phyloP scores from a whole-genome alignment of 2,888 invertebrate species.

The Pteria penguin region DNA sequence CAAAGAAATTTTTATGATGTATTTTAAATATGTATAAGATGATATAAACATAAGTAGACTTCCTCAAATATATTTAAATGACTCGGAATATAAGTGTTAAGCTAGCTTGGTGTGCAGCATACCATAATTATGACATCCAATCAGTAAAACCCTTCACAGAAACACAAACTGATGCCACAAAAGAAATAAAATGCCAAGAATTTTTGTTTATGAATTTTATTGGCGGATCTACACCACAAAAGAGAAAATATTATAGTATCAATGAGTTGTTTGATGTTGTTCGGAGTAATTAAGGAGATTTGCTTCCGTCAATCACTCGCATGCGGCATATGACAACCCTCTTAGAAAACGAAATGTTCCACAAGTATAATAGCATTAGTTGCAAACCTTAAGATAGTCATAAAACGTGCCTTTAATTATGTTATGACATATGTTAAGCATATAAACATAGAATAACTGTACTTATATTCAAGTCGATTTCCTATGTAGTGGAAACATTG shows the following conservation, averaged over 20 bases:
- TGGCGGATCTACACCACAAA: neutral
- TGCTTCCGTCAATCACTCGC: conserved; percentile 39
- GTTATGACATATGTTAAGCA: conserved; percentile 34
- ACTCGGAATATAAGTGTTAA: no score
- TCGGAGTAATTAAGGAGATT: conserved; percentile 26
- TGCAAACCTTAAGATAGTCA: conserved; percentile 18
- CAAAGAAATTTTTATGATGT: no score
- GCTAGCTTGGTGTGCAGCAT: no score
- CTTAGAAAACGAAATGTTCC: conserved; percentile 42
- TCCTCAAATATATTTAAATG: no score
- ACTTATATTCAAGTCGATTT: conserved; percentile 13
- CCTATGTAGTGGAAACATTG: conserved; percentile 7
- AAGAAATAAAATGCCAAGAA: neutral
- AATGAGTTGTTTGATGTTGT: neutral
- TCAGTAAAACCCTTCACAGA: no score
- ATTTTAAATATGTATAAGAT: no score
- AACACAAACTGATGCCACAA: no score
- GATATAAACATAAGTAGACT: no score
- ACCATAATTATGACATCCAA: no score
- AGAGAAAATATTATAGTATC: neutral
- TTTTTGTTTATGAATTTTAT: neutral
- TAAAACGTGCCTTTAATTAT: conserved; percentile 38
- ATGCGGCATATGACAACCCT: conserved; percentile 38
- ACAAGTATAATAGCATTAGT: conserved; percentile 29
- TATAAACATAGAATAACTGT: conserved; percentile 17